Evolutionary conservation across 2,797 vertebrate genomes (phyloP).

Genomic region (Podargus strigoides): DNA sequence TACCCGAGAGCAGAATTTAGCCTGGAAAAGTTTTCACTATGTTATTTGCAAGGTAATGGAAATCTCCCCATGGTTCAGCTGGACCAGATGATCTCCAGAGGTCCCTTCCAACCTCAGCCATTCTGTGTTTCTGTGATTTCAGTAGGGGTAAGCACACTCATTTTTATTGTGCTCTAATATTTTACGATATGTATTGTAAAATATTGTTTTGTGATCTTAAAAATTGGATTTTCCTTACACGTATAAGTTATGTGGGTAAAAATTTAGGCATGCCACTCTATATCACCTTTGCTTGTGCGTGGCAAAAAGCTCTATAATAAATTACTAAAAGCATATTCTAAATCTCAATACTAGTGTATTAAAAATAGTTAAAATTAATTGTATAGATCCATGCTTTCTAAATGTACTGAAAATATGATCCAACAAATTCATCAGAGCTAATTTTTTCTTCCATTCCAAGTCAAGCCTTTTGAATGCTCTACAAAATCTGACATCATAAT

Average conservation of each 20-base stretch:
- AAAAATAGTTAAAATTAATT: background rate
- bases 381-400: background rate
- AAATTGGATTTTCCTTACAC: background rate
- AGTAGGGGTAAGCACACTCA: background rate
- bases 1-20: background rate
- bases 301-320: background rate
- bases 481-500: background rate
- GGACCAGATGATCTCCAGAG: background rate
- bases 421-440: background rate
- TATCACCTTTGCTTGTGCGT: background rate
- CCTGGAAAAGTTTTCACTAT: background rate
- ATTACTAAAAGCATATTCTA: background rate
- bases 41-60: background rate
- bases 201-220: background rate
- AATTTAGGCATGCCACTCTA: background rate
- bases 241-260: background rate
- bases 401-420: background rate
- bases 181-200: background rate
- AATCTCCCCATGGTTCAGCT: background rate
- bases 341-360: background rate
- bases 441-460: background rate
- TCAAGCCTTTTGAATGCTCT: background rate
- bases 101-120: accelerated
- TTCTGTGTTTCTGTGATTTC: background rate
- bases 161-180: background rate